Evolutionary conservation across 2,888 invertebrate genomes (phyloP).

Genomic region (Electrophaes corylata): DNA sequence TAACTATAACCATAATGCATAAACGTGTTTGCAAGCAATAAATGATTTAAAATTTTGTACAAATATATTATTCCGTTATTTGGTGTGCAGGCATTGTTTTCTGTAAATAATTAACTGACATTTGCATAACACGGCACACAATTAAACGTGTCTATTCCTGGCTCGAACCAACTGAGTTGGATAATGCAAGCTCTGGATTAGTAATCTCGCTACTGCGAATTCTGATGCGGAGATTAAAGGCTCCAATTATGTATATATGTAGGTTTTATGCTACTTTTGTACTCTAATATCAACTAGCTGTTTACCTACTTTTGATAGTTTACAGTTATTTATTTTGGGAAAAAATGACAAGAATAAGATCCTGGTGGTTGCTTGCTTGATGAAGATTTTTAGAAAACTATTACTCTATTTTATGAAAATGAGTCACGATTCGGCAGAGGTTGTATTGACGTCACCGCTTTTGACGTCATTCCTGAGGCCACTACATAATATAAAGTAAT

Average conservation of each 20-base stretch:
- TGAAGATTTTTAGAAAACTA: conserved; percentile 31
- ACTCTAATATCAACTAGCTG: not conserved
- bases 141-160: conserved; percentile 31
- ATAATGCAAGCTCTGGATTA: conserved; percentile 14
- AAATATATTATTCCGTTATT: not conserved
- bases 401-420: not conserved
- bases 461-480: conserved; percentile 44
- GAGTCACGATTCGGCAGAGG: conserved; percentile 44
- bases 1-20: too few relatives aligned
- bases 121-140: conserved; percentile 27
- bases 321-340: too few relatives aligned
- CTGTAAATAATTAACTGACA: conserved; percentile 4
- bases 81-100: not conserved
- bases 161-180: conserved; percentile 18
- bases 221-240: conserved; percentile 20
- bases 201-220: conserved; percentile 17
- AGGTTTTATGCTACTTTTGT: not conserved
- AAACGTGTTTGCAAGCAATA: too few relatives aligned
- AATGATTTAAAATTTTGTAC: too few relatives aligned
- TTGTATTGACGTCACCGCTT: conserved; percentile 46
- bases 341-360: too few relatives aligned
- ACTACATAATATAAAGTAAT: conserved; percentile 26
- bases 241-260: conserved; percentile 26
- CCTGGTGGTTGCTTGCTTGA: not conserved
- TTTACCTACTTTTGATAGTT: too few relatives aligned